phyloP scores from a whole-genome alignment of 2,113 vertebrate genomes.

The Brevimyrus niger region DNA sequence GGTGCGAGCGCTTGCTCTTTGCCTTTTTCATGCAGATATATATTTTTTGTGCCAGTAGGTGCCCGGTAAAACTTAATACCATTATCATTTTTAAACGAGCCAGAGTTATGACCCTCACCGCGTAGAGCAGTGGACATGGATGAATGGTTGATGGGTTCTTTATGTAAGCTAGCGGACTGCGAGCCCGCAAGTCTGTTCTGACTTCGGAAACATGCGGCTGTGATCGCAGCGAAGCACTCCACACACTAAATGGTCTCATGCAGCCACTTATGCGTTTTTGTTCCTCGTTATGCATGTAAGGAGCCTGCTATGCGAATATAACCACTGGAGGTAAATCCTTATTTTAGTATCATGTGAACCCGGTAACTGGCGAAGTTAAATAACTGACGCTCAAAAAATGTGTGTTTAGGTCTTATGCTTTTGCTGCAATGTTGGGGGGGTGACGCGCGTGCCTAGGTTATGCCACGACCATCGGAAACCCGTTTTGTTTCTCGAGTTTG shows the following conservation, averaged over 20 bases:
- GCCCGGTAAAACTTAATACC: not conserved
- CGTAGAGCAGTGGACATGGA: not conserved
- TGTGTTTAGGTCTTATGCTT: not conserved
- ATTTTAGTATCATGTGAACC: not conserved
- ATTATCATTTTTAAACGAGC: not conserved
- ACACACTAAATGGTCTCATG: conserved; percentile 26
- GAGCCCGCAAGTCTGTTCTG: conserved; percentile 37
- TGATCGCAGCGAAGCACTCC: conserved; percentile 24
- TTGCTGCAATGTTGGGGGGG: not conserved
- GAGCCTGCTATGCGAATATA: not conserved
- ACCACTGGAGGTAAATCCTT: conserved; percentile 1
- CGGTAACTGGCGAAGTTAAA: not conserved
- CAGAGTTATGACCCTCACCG: not conserved
- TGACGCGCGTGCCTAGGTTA: not conserved
- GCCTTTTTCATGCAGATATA: not conserved
- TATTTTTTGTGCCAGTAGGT: not conserved
- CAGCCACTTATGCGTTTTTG: conserved; percentile 34
- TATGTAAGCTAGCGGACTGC: conserved; percentile 21
- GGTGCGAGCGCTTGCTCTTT: not conserved
- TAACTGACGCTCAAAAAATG: not conserved
- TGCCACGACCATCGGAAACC: not conserved
- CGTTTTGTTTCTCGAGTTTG: not conserved
- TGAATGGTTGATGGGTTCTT: conserved; percentile 19
- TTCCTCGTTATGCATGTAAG: conserved; percentile 37
- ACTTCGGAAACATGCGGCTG: conserved; percentile 36